Evolutionary conservation across 2,888 invertebrate species (phyloP), one percentile per base, ranked within the genome.

Genomic region (Taphrorychus bicolor): DNA sequence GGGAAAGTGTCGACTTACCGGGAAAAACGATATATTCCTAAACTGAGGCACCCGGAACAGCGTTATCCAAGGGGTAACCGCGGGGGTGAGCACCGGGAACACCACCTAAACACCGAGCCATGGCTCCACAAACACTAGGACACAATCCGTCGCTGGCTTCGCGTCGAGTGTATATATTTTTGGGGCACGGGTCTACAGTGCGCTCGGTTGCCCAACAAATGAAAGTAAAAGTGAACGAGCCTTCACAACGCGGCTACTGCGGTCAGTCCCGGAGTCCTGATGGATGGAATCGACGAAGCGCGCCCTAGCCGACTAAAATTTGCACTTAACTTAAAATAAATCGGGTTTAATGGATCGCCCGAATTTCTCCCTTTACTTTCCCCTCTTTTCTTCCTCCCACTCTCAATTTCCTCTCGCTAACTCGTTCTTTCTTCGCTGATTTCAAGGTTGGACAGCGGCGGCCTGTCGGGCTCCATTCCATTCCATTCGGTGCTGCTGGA

Each of bases 291-390:
- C 57, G 57, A 41, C 17, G 17, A 56, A 62, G 59, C 66, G 54
- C 62, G 60, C 65, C 65, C 66, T 69, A 59, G 63, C 62, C 63
- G 63, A 59, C 68, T 63, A 68, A 62, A 63, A 76, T 76, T 74
- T 74, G 74, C 77, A 75, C 76, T 52, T 77, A 77, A 76, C 76
- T 79, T 75, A 73, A 76, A 78, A 78, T 79, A 75, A 76, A 75
- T 77, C 78, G 75, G 76, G 74, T 77, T 77, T 77, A 76, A 78
- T 77, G 78, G 78, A 79, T 78, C 79, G 76, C 79, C 80, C 80
- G 79, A 82, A 82, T 82, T 82, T 82, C 82, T 82, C 81, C 81
- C 82, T 82, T 82, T 82, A 82, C 82, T 82, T 82, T 82, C 82
- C 82, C 81, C 81, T 80, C 82, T 81, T 82, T 81, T 80, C 81